Evolutionary conservation across 2,797 vertebrate genomes (phyloP).

Genomic region (Calcarius lapponicus): DNA sequence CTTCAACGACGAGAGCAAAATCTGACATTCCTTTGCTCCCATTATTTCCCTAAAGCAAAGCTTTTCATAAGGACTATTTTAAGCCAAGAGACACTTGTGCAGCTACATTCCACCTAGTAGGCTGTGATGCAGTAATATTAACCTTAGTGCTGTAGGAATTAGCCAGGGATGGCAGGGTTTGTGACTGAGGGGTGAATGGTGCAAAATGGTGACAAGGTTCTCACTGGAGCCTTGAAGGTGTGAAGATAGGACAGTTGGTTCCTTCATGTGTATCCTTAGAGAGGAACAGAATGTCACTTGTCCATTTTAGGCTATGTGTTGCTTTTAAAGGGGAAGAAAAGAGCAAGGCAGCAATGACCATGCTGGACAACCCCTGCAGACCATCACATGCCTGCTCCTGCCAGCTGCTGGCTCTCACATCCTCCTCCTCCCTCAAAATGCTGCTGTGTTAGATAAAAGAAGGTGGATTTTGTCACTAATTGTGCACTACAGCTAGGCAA

Average conservation of each 20-base stretch:
- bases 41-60: conserved; percentile 30
- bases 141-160: neutral
- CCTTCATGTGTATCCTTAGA: neutral
- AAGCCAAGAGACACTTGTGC: neutral
- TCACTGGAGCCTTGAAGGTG: neutral
- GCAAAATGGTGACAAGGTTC: neutral
- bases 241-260: neutral
- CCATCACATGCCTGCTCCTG: neutral
- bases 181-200: neutral
- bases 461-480: neutral
- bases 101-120: neutral
- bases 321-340: neutral
- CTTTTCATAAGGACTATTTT: conserved; percentile 56
- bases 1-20: neutral
- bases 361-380: neutral
- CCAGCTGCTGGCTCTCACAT: neutral
- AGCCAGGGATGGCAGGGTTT: neutral
- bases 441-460: neutral
- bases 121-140: neutral
- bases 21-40: conserved; percentile 51
- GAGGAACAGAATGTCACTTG: neutral
- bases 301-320: neutral
- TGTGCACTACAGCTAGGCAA: neutral
- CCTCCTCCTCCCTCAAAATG: neutral
- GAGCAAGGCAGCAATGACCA: neutral